Evolutionary conservation across 2,888 invertebrate genomes (phyloP), one percentile per base, ranked within the genome.

Genomic region (Macrosiphum euphorbiae): DNA sequence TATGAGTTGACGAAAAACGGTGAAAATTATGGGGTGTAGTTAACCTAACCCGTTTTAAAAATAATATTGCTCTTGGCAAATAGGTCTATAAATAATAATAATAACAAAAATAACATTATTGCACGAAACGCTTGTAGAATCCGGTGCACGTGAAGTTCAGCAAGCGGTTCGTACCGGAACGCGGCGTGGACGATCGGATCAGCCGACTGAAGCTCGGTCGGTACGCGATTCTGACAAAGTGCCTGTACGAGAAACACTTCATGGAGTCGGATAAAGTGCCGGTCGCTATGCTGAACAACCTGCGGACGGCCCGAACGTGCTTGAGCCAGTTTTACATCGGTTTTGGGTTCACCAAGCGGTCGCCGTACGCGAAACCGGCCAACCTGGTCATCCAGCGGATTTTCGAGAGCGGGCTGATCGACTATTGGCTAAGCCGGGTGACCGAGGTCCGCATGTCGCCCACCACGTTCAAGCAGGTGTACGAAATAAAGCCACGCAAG

Each of bases 191-290:
- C 24, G 94, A 94, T 52, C 94, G 94, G n/a, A 35, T 94, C 41
- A 13, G 24, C 8, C 94, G 94, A 47, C 55, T 94, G 67, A 88
- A 52, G 28, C 10, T n/a, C 20, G 94, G 94, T n/a, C 94, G 91
- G 41, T 94, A 94, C 89, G 92, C 95, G 0, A 52, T 94, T 50
- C 94, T 94, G 26, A 89, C 94, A 10, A 94, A 95, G 44, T 94
- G 94, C 55, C 85, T 95, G 58, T 92, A 92, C 78, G 91, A 94
- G 35, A 91, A 92, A 44, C 92, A 94, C 84, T 95, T 94, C 90
- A 95, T 94, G 94, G 95, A 95, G 61, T 78, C 92, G 58, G 94
- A 95, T 1, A 13, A 94, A 1, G 86, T 95, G 55, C 94, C 95
- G n/a, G 67, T 52, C 28, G 26, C 94, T 24, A 24, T 94, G 47